These are phyloP conservation scores for Mugil cephalus DNA, from an alignment of 2,113 vertebrate species.

Conservation along the genomic window DNA sequence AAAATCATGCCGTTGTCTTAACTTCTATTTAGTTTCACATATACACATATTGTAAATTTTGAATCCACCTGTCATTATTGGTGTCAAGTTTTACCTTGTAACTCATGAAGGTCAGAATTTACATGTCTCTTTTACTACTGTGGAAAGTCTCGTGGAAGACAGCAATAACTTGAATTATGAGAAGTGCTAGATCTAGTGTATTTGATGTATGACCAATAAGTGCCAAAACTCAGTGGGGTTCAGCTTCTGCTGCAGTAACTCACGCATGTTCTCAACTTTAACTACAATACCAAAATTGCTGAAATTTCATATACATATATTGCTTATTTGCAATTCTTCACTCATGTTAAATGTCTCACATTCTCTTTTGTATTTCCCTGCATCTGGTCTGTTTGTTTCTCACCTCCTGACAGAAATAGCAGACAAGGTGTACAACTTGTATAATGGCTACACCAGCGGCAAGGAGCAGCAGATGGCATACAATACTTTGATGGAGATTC, in stretches of 20 bases:
- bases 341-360: no score
- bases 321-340: not conserved
- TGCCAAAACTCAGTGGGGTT: not conserved
- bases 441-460: constrained; percentile 99
- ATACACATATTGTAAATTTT: no score
- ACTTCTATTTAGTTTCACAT: no score
- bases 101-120: no score
- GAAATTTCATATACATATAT: not conserved
- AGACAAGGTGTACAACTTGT: constrained; percentile 97
- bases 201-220: not conserved
- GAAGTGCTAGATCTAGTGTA: not conserved
- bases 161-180: not conserved
- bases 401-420: constrained; percentile 89
- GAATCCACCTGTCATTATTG: no score
- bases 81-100: no score
- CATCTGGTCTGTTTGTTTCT: constrained; percentile 16
- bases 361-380: not conserved
- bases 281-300: no score
- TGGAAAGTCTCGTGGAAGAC: no score
- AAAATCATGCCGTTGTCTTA: no score
- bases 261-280: no score
- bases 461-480: constrained; percentile 99
- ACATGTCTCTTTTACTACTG: no score
- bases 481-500: constrained; percentile 96
- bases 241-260: no score